Evolutionary conservation across 2,888 invertebrate genomes (phyloP).

Genomic region (Caenorhabditis sinica): DNA sequence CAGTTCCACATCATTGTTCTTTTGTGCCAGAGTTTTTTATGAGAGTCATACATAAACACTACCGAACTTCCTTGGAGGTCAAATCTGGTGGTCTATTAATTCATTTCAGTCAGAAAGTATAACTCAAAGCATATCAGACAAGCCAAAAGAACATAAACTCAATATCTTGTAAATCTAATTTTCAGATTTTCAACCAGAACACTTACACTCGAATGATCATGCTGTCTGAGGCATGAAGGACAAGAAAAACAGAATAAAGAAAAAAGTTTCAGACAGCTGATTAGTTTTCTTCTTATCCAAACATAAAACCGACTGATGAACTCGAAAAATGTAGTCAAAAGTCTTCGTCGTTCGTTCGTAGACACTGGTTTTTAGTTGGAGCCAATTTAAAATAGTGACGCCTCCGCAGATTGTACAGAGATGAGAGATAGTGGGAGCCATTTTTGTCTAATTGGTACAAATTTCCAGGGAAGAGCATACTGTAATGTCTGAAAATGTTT

Average conservation of each 20-base stretch:
- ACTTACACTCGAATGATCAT: neutral
- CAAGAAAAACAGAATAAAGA: neutral
- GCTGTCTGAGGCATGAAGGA: neutral
- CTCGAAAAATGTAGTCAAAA: neutral
- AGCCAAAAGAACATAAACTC: too few relatives aligned
- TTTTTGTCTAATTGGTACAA: neutral
- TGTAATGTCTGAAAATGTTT: neutral
- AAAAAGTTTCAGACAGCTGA: constrained; percentile 5
- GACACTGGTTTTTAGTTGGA: neutral
- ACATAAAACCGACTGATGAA: neutral
- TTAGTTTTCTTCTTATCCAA: neutral
- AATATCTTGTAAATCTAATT: too few relatives aligned
- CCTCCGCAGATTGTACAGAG: neutral
- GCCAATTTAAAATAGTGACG: neutral
- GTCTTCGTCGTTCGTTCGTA: neutral
- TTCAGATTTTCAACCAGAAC: neutral
- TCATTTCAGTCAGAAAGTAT: too few relatives aligned
- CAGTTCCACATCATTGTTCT: constrained; percentile 1
- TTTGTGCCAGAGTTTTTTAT: neutral
- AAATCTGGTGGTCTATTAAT: too few relatives aligned
- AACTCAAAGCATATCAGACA: too few relatives aligned
- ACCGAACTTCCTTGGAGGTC: too few relatives aligned
- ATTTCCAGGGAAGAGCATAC: neutral
- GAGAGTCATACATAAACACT: too few relatives aligned
- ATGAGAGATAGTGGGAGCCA: too few relatives aligned